These are phyloP conservation scores for Amblyopsis rosae DNA, from an alignment of 2,113 vertebrate species.

Conservation along the genomic window DNA sequence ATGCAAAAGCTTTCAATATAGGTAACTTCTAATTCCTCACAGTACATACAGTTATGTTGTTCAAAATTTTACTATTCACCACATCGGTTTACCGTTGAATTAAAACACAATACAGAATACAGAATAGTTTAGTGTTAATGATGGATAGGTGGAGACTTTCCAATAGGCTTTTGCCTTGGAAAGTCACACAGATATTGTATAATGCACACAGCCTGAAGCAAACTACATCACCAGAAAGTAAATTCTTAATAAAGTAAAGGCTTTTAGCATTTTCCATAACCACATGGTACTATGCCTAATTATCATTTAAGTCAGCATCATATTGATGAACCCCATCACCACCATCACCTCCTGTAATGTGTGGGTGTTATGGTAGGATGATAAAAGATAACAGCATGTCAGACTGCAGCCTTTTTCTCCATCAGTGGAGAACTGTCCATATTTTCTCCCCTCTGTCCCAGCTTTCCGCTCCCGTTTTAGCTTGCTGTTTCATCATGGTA, in stretches of 20 bases:
- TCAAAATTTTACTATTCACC: conserved; percentile 1
- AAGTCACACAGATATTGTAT: not conserved
- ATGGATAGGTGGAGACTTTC: not conserved
- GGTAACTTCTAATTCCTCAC: conserved; percentile 28
- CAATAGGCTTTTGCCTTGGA: not conserved
- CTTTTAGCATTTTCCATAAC: too few relatives aligned
- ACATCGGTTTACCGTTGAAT: not conserved
- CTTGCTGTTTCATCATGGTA: conserved; percentile 19
- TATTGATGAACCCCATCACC: conserved; percentile 22
- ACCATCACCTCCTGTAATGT: conserved; percentile 16
- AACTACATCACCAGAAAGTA: too few relatives aligned
- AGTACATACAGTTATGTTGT: conserved; percentile 17
- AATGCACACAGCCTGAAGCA: too few relatives aligned
- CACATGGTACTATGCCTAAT: too few relatives aligned
- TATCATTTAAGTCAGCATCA: conserved; percentile 21
- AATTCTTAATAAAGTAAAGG: too few relatives aligned
- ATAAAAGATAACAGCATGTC: conserved; percentile 14
- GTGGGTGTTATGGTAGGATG: conserved; percentile 61
- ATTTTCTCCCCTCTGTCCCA: not conserved
- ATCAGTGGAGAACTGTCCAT: not conserved
- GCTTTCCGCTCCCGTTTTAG: not conserved
- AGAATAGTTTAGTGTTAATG: not conserved
- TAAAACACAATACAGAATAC: too few relatives aligned
- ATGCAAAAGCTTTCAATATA: conserved; percentile 16
- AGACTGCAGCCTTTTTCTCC: too few relatives aligned